These are phyloP conservation scores for Drosophila punjabiensis DNA, from an alignment of 1,140 invertebrate genomes.

Conservation along the genomic window DNA sequence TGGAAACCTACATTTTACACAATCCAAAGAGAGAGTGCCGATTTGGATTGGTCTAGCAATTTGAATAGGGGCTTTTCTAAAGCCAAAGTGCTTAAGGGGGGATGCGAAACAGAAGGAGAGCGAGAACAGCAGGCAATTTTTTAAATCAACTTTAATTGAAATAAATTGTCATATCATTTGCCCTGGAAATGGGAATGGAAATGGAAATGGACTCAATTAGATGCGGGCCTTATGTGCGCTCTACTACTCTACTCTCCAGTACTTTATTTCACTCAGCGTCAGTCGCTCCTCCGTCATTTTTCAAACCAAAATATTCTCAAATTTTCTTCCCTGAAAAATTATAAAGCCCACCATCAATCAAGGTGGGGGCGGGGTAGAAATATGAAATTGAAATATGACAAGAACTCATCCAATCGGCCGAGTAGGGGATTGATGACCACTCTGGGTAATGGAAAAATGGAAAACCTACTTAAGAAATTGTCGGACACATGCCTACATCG, in stretches of 20 bases:
- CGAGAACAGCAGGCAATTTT: constrained; percentile 43
- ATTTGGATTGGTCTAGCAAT: constrained; percentile 20
- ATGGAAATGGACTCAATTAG: constrained; percentile 50
- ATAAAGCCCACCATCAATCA: constrained; percentile 40
- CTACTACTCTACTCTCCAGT: constrained; percentile 7
- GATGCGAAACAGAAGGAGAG: background rate
- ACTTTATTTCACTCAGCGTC: constrained; percentile 12
- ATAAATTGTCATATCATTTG: constrained; percentile 82
- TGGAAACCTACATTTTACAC: constrained; percentile 13
- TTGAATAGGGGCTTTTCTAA: constrained; percentile 27
- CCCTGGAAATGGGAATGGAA: constrained; percentile 32
- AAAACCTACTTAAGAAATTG: constrained; percentile 53
- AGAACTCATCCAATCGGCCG: constrained; percentile 32
- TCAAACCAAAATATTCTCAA: background rate
- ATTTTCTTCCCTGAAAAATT: constrained; percentile 17
- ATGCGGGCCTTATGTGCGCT: constrained; percentile 31
- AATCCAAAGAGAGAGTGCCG: constrained; percentile 1
- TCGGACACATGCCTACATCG: constrained; percentile 33
- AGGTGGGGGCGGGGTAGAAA: constrained; percentile 6
- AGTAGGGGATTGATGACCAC: constrained; percentile 41
- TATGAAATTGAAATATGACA: constrained; percentile 52
- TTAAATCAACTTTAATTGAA: constrained; percentile 83
- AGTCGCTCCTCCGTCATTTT: background rate
- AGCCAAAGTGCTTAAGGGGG: background rate
- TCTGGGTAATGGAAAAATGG: constrained; percentile 52